Evolutionary conservation across 2,113 vertebrate genomes (phyloP).

Genomic region (Hippopotamus amphibius): DNA sequence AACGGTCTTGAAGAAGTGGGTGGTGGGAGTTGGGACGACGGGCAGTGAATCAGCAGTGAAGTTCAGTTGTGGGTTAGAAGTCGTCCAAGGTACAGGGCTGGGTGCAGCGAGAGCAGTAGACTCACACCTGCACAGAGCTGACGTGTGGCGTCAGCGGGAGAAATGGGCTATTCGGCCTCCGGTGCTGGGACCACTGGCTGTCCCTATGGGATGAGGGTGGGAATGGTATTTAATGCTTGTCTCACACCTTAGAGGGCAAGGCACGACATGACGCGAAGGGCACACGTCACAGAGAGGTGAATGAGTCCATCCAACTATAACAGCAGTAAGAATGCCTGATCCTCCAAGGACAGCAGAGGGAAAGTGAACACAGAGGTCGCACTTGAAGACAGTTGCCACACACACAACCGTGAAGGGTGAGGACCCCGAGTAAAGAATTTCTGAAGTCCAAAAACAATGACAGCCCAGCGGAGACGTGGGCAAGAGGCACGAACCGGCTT

Average conservation of each 20-base stretch:
- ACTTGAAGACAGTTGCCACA: not conserved
- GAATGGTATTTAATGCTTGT: not conserved
- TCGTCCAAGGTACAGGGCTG: not conserved
- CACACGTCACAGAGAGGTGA: not conserved
- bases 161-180: not conserved
- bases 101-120: too few species aligned
- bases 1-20: not conserved
- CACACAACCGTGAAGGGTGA: too few species aligned
- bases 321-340: too few species aligned
- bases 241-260: not conserved
- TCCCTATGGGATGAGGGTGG: fast-evolving
- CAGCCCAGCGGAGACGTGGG: not conserved
- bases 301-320: too few species aligned
- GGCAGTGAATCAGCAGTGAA: not conserved
- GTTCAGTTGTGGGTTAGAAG: not conserved
- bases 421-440: not conserved
- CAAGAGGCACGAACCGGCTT: too few species aligned
- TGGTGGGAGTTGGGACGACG: fast-evolving
- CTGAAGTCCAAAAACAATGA: not conserved
- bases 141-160: fast-evolving
- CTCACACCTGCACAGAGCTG: fast-evolving
- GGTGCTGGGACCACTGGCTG: not conserved
- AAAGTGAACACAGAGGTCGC: not conserved
- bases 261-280: not conserved
- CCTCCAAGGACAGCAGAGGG: not conserved